These are phyloP conservation scores for Asobara japonica DNA, from an alignment of 1,140 invertebrate genomes.

Conservation along the genomic window DNA sequence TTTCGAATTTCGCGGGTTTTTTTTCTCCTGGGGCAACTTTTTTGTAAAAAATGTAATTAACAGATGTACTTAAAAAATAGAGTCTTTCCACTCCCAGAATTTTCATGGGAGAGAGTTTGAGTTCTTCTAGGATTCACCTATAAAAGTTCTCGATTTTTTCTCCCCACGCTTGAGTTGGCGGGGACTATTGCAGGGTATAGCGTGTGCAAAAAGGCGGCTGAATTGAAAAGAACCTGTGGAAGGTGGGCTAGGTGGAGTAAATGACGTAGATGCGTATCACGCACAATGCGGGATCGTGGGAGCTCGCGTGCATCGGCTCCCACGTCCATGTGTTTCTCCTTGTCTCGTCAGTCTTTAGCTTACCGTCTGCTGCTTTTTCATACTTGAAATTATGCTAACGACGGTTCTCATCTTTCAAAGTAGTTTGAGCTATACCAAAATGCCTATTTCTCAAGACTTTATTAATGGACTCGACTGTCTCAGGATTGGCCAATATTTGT, in stretches of 20 bases:
- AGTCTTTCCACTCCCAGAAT: too few relatives aligned
- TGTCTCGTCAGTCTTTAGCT: constrained; percentile 44
- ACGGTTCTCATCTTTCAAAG: constrained; percentile 5
- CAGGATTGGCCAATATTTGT: not conserved
- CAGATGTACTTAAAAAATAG: too few relatives aligned
- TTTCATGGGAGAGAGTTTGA: too few relatives aligned
- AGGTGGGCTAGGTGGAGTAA: constrained; percentile 28
- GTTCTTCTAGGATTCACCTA: too few relatives aligned
- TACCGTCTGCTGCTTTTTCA: constrained; percentile 46
- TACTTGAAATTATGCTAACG: constrained; percentile 35
- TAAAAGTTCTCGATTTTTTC: too few relatives aligned
- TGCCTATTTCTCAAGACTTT: not conserved
- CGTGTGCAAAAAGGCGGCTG: constrained; percentile 12
- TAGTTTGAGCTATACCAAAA: not conserved
- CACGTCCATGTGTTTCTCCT: constrained; percentile 52
- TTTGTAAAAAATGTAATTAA: too few relatives aligned
- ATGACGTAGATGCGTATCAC: constrained; percentile 34
- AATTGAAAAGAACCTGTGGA: constrained; percentile 8
- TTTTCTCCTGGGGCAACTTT: too few relatives aligned
- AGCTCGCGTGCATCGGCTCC: constrained; percentile 59
- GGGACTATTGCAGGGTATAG: constrained; percentile 10
- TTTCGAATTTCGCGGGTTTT: too few relatives aligned
- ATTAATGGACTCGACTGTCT: not conserved
- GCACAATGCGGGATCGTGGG: constrained; percentile 53
- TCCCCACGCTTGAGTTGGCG: too few relatives aligned